Evolutionary conservation across 2,113 vertebrate species (phyloP).

Genomic region (Nyctereutes procyonoides): DNA sequence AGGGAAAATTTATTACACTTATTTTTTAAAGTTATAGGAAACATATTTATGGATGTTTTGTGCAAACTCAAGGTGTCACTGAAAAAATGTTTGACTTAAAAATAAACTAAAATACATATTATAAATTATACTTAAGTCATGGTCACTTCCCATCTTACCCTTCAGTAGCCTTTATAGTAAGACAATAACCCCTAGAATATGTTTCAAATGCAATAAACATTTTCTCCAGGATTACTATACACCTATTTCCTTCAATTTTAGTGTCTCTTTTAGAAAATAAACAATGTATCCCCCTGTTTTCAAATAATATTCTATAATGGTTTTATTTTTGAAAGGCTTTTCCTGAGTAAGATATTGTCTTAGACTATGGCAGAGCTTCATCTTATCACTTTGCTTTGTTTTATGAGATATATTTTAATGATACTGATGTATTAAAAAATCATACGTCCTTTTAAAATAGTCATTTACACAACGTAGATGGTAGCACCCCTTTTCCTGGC

Average conservation of each 20-base stretch:
- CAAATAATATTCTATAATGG: background rate
- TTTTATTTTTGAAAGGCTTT: conserved; percentile 36
- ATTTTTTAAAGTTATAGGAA: background rate
- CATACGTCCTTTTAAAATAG: background rate
- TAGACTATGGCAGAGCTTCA: background rate
- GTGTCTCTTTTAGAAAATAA: conserved; percentile 40
- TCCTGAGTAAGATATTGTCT: background rate
- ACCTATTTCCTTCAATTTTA: conserved; percentile 12
- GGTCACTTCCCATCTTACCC: background rate
- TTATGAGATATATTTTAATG: conserved; percentile 15
- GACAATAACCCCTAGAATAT: background rate
- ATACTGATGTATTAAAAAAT: background rate
- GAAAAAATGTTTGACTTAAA: conserved; percentile 36
- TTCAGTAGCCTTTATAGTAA: background rate
- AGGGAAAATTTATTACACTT: background rate
- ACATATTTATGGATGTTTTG: background rate
- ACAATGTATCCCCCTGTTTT: background rate
- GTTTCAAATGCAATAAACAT: background rate
- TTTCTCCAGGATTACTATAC: background rate
- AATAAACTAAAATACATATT: background rate
- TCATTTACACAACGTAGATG: background rate
- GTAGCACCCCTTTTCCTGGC: background rate
- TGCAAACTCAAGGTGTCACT: background rate
- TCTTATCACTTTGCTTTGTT: background rate
- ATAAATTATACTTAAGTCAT: conserved; percentile 16